phyloP scores from a whole-genome alignment of 2,888 invertebrate genomes.

The Flabesymbios commensalis region DNA sequence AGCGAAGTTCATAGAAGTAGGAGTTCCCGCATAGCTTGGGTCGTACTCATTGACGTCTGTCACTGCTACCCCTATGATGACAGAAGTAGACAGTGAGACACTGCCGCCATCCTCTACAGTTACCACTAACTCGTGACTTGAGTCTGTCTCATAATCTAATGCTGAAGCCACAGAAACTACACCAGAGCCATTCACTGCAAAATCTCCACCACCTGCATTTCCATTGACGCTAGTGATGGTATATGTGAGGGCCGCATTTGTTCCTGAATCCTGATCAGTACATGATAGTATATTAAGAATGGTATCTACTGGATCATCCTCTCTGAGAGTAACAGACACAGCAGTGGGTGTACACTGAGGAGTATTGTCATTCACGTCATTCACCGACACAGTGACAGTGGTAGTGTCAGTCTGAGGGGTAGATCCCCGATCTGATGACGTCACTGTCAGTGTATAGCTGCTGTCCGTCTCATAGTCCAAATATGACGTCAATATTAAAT shows the following conservation, averaged over 20 bases:
- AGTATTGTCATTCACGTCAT: slow-evolving; percentile 45
- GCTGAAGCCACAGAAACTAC: neutral
- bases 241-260: slow-evolving; percentile 26
- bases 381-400: slow-evolving; percentile 37
- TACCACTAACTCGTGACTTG: slow-evolving; percentile 3
- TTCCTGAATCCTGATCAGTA: slow-evolving; percentile 41
- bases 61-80: slow-evolving; percentile 4
- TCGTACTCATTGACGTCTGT: slow-evolving; percentile 45
- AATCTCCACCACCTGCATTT: neutral
- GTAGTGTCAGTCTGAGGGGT: neutral
- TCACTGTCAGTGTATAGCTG: slow-evolving; percentile 31
- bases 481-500: slow-evolving; percentile 24
- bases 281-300: slow-evolving; percentile 38
- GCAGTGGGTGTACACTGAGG: slow-evolving; percentile 40
- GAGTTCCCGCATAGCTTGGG: slow-evolving; percentile 38
- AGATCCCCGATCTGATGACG: slow-evolving; percentile 29
- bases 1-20: slow-evolving; percentile 19
- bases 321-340: slow-evolving; percentile 39
- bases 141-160: slow-evolving; percentile 2
- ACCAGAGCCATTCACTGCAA: neutral
- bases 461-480: slow-evolving; percentile 37
- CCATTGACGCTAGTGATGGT: slow-evolving; percentile 2
- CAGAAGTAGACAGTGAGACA: neutral
- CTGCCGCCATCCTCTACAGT: slow-evolving; percentile 35
- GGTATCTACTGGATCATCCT: slow-evolving; percentile 38